phyloP scores from a whole-genome alignment of 2,888 invertebrate genomes.

The Galerucella nymphaeae region DNA sequence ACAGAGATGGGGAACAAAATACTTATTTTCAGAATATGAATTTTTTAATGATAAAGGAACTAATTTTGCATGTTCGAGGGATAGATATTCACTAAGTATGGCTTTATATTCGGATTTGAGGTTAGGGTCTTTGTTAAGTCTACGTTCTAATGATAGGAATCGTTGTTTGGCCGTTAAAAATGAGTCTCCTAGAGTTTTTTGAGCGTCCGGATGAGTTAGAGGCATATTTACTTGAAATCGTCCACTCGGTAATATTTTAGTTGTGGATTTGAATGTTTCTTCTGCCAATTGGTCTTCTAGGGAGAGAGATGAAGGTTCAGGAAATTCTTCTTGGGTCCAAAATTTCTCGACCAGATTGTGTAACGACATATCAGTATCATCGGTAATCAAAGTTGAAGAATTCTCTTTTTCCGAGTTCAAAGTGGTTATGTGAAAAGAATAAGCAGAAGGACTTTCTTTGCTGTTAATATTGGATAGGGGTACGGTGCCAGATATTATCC shows the following conservation, averaged over 20 bases:
- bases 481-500: too few relatives aligned
- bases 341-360: conserved; percentile 26
- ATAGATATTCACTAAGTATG: conserved; percentile 36
- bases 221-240: too few relatives aligned
- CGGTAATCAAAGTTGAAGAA: neutral
- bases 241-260: neutral
- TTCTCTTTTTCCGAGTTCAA: neutral
- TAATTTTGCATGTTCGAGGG: conserved; percentile 25
- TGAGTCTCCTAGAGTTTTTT: too few relatives aligned
- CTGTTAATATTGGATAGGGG: too few relatives aligned
- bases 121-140: neutral
- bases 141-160: too few relatives aligned
- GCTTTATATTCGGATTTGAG: conserved; percentile 27
- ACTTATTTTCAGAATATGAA: too few relatives aligned
- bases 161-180: too few relatives aligned
- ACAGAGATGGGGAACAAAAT: too few relatives aligned
- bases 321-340: conserved; percentile 38
- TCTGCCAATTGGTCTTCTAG: conserved; percentile 27
- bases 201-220: too few relatives aligned
- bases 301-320: conserved; percentile 19
- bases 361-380: neutral
- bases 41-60: conserved; percentile 9
- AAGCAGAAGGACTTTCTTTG: too few relatives aligned
- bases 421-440: too few relatives aligned
- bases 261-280: conserved; percentile 15